Conservation (phyloP, 2,797 vertebrate species). For the Enteromius anoplus region DNA sequence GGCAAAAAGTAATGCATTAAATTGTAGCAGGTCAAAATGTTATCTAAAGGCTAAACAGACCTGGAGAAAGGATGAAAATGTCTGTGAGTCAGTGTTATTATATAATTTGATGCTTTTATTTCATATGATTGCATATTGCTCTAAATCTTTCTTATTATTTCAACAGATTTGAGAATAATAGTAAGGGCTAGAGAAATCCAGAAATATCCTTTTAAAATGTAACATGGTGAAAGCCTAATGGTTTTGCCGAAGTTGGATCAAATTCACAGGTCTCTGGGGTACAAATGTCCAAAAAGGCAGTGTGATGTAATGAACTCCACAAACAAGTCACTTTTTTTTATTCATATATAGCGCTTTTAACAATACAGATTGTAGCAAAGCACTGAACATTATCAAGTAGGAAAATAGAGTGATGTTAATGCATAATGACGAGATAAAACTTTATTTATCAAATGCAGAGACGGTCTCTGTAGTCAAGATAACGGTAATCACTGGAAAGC, state of each 20-base stretch:
- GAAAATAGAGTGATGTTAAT: too few relatives aligned
- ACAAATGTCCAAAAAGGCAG: background rate
- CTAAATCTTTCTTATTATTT: background rate
- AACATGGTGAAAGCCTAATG: background rate
- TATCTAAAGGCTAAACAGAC: slow-evolving; percentile 1
- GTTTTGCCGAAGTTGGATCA: background rate
- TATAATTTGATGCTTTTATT: background rate
- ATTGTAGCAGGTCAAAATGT: slow-evolving; percentile 8
- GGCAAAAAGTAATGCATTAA: background rate
- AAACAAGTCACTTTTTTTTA: too few relatives aligned
- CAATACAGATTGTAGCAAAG: too few relatives aligned
- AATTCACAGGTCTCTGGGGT: background rate
- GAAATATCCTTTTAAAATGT: slow-evolving; percentile 3
- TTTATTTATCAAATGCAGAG: too few relatives aligned
- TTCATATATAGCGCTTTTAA: too few relatives aligned
- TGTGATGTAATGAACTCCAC: background rate
- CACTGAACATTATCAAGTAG: too few relatives aligned
- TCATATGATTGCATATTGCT: background rate
- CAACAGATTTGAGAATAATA: background rate
- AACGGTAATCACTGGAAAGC: too few relatives aligned
- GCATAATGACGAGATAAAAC: too few relatives aligned
- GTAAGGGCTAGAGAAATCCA: background rate
- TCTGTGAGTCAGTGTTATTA: background rate
- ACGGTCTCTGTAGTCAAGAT: too few relatives aligned
- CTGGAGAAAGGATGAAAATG: background rate